Percentiles rank a stretch among this genome's conserved stretches.
Evolutionary conservation across 2,888 invertebrate species (phyloP).

Genomic region (Drepana falcataria): DNA sequence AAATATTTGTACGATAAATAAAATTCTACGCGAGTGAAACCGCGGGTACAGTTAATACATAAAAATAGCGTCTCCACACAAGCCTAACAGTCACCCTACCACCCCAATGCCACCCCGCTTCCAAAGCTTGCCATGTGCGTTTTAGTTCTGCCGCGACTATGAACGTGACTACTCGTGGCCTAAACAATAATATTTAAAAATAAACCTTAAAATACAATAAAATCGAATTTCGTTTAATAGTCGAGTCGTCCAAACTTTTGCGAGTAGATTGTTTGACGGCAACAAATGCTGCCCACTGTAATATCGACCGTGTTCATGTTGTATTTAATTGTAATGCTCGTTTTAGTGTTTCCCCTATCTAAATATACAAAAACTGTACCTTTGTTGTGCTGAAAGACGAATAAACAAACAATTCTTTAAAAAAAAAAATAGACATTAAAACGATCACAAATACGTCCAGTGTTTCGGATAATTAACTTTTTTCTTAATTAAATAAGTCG

Average conservation of each 20-base stretch:
- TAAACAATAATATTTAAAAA: too few species aligned
- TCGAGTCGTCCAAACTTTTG: not conserved
- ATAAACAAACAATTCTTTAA: too few species aligned
- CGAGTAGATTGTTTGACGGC: conserved; percentile 3
- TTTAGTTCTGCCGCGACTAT: conserved; percentile 34
- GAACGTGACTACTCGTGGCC: conserved; percentile 24
- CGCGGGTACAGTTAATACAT: not conserved
- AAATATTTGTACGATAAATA: too few species aligned
- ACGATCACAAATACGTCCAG: too few species aligned
- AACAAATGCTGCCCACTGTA: conserved; percentile 43
- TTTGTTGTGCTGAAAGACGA: conserved; percentile 11
- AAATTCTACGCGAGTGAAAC: not conserved
- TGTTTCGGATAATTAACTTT: too few species aligned
- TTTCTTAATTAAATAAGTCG: not conserved
- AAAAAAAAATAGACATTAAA: conserved; percentile 1
- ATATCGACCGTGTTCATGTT: conserved; percentile 57
- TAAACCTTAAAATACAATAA: not conserved
- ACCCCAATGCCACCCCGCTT: conserved; percentile 1
- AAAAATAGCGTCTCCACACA: not conserved
- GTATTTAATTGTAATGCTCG: conserved; percentile 57
- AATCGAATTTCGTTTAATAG: not conserved
- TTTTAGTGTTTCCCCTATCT: conserved; percentile 62
- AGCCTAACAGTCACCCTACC: not conserved
- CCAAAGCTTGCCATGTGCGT: conserved; percentile 20
- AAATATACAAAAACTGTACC: conserved; percentile 41